phyloP scores from a whole-genome alignment of 2,113 vertebrate genomes.

The Desmodus rotundus region DNA sequence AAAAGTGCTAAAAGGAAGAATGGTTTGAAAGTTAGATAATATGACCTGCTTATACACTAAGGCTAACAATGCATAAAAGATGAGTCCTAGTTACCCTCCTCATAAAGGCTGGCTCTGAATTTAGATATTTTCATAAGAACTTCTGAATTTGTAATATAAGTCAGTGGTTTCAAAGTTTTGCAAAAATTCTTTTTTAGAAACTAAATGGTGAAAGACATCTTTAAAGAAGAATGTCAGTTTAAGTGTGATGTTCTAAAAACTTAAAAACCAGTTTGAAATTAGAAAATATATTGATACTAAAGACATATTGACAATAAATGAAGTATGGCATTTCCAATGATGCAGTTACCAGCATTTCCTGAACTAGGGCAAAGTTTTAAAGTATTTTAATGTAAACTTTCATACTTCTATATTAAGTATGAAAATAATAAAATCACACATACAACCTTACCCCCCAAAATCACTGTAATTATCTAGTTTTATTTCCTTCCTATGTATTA shows the following conservation, averaged over 20 bases:
- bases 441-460: neutral
- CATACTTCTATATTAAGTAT: neutral
- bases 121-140: neutral
- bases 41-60: neutral
- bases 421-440: neutral
- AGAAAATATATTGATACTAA: neutral
- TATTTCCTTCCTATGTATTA: neutral
- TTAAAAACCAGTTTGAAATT: neutral
- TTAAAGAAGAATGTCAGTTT: neutral
- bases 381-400: neutral
- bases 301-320: neutral
- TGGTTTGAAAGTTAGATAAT: neutral
- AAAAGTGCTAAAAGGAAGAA: conserved; percentile 37
- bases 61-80: neutral
- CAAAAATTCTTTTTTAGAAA: conserved; percentile 19
- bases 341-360: neutral
- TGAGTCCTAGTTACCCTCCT: neutral
- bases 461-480: neutral
- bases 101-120: neutral
- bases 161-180: neutral
- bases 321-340: neutral
- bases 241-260: neutral
- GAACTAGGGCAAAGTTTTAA: neutral
- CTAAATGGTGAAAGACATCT: neutral
- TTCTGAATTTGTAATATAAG: neutral